Evolutionary conservation across 1,140 invertebrate species (phyloP).

Genomic region (Caenorhabditis briggsae): DNA sequence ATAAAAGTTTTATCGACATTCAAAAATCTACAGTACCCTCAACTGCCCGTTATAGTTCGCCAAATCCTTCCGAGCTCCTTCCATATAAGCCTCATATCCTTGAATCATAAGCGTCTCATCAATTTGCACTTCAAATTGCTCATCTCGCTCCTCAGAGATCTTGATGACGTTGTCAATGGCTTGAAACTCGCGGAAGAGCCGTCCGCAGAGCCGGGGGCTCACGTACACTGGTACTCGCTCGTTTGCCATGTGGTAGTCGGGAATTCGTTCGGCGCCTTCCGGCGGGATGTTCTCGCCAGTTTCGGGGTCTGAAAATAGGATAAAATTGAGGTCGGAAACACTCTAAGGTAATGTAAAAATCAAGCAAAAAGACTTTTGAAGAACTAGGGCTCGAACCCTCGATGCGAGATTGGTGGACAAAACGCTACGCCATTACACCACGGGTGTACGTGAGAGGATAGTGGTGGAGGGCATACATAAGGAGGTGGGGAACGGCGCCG

Average conservation of each 20-base stretch:
- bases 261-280: constrained; percentile 65
- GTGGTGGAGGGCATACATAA: too few species aligned
- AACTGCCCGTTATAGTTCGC: constrained; percentile 64
- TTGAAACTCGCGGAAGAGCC: constrained; percentile 44
- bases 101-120: constrained; percentile 61
- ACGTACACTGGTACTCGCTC: constrained; percentile 66
- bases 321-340: background rate
- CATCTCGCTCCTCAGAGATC: constrained; percentile 61
- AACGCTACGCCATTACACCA: too few species aligned
- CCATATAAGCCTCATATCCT: constrained; percentile 65
- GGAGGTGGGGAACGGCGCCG: too few species aligned
- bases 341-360: background rate
- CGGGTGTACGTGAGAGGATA: too few species aligned
- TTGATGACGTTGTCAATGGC: constrained; percentile 55
- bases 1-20: background rate
- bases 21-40: background rate
- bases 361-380: too few species aligned
- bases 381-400: too few species aligned
- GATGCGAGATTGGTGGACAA: too few species aligned
- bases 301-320: background rate
- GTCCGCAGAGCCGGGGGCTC: constrained; percentile 44
- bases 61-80: constrained; percentile 48
- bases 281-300: constrained; percentile 42
- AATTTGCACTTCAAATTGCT: constrained; percentile 50
- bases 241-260: constrained; percentile 73